phyloP scores from a whole-genome alignment of 1,140 invertebrate species.

The Drosophila kanapiae region DNA sequence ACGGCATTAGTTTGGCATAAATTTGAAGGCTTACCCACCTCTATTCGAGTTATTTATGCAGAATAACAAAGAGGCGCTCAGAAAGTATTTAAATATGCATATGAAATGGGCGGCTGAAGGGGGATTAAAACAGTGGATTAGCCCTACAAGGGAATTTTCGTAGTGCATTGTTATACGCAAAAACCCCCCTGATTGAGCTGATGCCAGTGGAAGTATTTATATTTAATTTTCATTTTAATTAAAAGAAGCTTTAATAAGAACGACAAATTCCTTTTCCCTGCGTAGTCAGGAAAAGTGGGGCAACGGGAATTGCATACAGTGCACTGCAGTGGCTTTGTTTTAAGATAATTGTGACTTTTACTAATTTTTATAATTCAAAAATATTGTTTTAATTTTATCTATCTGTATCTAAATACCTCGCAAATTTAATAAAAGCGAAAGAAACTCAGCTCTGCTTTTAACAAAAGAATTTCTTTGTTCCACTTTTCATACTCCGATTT shows the following conservation, averaged over 20 bases:
- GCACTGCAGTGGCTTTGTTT: background rate
- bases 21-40: slow-evolving; percentile 46
- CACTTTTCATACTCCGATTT: background rate
- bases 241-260: slow-evolving; percentile 12
- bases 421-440: too few relatives aligned
- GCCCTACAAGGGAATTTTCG: slow-evolving; percentile 2
- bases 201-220: slow-evolving; percentile 7
- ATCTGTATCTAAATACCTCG: background rate
- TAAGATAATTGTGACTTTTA: background rate
- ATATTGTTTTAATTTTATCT: background rate
- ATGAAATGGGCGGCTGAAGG: slow-evolving; percentile 18
- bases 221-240: slow-evolving; percentile 17
- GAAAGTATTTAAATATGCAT: slow-evolving; percentile 67
- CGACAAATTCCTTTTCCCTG: background rate
- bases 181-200: background rate
- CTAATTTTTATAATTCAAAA: background rate
- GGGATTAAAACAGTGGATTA: slow-evolving; percentile 25
- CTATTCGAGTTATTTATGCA: slow-evolving; percentile 62
- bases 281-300: background rate
- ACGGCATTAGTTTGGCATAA: slow-evolving; percentile 71
- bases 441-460: fast-evolving
- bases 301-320: background rate
- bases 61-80: slow-evolving; percentile 57
- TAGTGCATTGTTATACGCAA: background rate
- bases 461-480: background rate